phyloP scores from a whole-genome alignment of 2,113 vertebrate genomes.

The Paracanthobrama guichenoti region DNA sequence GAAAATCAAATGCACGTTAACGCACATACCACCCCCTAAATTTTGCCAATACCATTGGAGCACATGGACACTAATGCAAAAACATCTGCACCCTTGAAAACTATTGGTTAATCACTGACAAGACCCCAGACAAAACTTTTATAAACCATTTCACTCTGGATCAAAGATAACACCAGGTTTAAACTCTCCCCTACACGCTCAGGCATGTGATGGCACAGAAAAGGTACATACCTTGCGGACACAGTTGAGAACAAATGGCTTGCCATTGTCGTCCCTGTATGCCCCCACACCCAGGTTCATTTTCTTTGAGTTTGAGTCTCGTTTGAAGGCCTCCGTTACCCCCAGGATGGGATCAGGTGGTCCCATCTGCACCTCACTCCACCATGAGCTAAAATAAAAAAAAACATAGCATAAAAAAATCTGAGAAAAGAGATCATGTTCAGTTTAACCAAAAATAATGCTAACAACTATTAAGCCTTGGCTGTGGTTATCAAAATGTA shows the following conservation, averaged over 20 bases:
- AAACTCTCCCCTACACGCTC: background rate
- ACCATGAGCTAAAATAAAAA: conserved; percentile 80
- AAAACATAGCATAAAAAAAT: background rate
- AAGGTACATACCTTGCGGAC: conserved; percentile 79
- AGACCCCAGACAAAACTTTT: background rate
- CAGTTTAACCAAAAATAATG: background rate
- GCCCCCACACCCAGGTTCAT: conserved; percentile 90
- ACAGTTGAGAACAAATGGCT: conserved; percentile 81
- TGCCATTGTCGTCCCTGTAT: conserved; percentile 84
- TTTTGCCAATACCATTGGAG: background rate
- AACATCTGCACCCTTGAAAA: background rate
- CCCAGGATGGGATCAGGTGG: conserved; percentile 88
- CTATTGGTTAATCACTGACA: background rate
- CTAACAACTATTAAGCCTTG: background rate
- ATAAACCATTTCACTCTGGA: background rate
- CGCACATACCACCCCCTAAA: background rate
- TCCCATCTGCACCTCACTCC: conserved; percentile 88
- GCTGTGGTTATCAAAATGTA: background rate
- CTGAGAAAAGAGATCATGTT: too few species aligned
- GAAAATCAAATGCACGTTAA: conserved; percentile 28
- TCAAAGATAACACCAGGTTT: background rate
- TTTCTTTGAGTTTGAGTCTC: conserved; percentile 85
- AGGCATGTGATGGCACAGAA: background rate
- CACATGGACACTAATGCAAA: background rate
- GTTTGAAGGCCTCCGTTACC: conserved; percentile 87